phyloP scores from a whole-genome alignment of 2,113 vertebrate genomes.

The Microtus richardsoni region DNA sequence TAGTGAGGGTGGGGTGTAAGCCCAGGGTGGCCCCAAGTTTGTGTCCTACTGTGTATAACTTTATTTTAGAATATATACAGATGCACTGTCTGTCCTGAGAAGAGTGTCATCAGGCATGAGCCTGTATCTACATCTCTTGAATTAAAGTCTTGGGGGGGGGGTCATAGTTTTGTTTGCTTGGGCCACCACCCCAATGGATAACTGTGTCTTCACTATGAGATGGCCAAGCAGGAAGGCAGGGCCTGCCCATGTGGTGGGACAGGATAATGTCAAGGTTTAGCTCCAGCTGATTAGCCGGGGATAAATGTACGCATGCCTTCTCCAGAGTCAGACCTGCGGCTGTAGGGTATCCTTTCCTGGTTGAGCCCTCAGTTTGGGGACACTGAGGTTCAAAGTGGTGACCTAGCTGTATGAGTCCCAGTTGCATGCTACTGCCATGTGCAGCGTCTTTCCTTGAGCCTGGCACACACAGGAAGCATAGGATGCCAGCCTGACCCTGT shows the following conservation, averaged over 20 bases:
- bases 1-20: background rate
- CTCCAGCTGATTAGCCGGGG: background rate
- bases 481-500: background rate
- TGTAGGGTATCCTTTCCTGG: background rate
- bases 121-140: background rate
- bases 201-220: background rate
- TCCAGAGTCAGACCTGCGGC: background rate
- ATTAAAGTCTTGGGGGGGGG: background rate
- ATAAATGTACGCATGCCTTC: background rate
- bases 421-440: background rate
- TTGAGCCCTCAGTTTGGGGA: background rate
- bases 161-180: background rate
- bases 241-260: background rate
- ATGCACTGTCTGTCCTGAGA: background rate
- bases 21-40: background rate
- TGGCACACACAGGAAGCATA: background rate
- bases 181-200: background rate
- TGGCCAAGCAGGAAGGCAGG: background rate
- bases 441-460: background rate
- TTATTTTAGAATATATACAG: background rate
- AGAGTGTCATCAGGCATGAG: background rate
- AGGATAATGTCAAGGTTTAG: background rate
- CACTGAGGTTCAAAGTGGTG: fast-evolving
- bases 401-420: background rate
- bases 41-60: background rate